Conservation (phyloP, 2,797 vertebrate species). For the Eospalax fontanierii region DNA sequence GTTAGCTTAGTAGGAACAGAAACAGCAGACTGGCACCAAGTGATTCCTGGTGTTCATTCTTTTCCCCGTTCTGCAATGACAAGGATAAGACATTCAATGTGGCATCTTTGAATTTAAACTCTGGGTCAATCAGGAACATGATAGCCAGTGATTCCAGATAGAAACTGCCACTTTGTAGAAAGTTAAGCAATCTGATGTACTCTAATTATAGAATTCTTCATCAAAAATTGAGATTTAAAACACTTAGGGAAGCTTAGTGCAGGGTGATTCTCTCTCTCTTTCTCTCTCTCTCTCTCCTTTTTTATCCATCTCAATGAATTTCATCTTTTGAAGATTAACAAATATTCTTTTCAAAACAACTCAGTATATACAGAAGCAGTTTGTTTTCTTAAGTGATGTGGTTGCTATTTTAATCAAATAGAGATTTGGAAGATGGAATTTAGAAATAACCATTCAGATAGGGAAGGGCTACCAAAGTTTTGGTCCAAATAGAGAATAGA, state of each 20-base stretch:
- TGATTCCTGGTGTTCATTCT: neutral
- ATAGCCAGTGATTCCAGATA: neutral
- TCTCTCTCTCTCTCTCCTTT: constrained; percentile 28
- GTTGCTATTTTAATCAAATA: neutral
- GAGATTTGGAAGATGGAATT: neutral
- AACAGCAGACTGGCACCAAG: neutral
- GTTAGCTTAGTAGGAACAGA: neutral
- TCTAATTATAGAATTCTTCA: neutral
- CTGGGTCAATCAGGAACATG: neutral
- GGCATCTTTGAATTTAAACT: neutral
- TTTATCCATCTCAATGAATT: neutral
- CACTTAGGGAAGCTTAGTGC: neutral
- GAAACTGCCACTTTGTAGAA: neutral
- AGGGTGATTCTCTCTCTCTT: neutral
- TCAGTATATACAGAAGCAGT: neutral
- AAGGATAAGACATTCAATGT: neutral
- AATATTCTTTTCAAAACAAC: neutral
- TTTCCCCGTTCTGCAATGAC: neutral
- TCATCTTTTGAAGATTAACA: neutral
- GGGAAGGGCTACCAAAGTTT: neutral
- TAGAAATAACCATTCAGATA: neutral
- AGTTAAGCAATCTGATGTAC: neutral
- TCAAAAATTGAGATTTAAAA: neutral
- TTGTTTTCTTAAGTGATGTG: neutral
- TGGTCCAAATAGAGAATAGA: neutral